Evolutionary conservation across 2,888 invertebrate genomes (phyloP).

Genomic region (Trichacis sp.): DNA sequence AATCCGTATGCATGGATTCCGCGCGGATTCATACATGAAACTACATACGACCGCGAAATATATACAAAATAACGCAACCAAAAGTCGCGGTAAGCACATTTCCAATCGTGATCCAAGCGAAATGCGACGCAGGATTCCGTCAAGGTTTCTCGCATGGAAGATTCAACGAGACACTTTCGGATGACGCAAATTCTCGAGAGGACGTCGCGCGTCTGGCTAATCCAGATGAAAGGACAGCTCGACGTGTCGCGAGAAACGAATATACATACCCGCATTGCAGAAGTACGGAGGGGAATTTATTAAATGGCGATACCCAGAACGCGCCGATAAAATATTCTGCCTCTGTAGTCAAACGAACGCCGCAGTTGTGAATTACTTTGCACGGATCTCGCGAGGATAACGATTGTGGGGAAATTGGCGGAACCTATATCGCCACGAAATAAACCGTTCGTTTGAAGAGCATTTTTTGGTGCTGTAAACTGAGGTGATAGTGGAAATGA

Average conservation of each 20-base stretch:
- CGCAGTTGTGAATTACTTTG: too few species aligned
- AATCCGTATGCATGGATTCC: neutral
- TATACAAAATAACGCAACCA: constrained; percentile 3
- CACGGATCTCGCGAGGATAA: too few species aligned
- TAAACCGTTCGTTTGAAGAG: too few species aligned
- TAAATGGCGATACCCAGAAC: constrained; percentile 6
- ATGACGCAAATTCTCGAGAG: constrained; percentile 13
- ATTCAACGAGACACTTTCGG: constrained; percentile 16
- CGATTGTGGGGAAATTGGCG: too few species aligned
- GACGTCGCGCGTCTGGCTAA: constrained; percentile 13
- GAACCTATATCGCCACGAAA: too few species aligned
- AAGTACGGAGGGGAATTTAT: constrained; percentile 11
- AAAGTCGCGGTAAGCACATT: constrained; percentile 11
- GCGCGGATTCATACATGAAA: constrained; percentile 1
- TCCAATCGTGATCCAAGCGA: constrained; percentile 14
- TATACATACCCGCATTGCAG: constrained; percentile 5
- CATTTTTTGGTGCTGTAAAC: too few species aligned
- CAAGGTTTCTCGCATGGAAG: constrained; percentile 15
- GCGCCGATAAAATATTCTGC: constrained; percentile 14
- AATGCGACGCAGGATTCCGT: constrained; percentile 15
- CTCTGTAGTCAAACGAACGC: too few species aligned
- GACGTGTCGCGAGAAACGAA: constrained; percentile 15
- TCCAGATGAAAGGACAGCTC: constrained; percentile 14
- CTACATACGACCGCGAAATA: neutral
- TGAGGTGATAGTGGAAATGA: too few species aligned